Conservation (phyloP, 2,888 invertebrate genomes). For the Sesia apiformis region DNA sequence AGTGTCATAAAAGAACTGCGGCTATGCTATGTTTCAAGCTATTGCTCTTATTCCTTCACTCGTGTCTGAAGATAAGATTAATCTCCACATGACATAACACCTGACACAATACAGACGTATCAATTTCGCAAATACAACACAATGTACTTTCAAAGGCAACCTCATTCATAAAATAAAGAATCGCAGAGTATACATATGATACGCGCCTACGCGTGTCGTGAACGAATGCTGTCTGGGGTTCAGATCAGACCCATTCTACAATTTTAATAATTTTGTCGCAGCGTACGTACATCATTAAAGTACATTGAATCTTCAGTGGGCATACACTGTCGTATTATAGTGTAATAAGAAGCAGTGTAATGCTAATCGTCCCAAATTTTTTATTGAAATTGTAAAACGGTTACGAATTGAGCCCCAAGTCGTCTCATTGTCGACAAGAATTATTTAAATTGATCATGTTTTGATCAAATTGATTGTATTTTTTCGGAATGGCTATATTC, state of each 20-base stretch:
- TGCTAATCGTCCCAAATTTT: not conserved
- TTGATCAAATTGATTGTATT: too few relatives aligned
- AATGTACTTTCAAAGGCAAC: constrained; percentile 16
- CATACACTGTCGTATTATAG: too few relatives aligned
- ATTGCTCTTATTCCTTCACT: not conserved
- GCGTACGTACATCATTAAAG: not conserved
- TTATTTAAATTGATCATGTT: too few relatives aligned
- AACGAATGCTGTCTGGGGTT: constrained; percentile 4
- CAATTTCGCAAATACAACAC: constrained; percentile 18
- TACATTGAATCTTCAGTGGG: not conserved
- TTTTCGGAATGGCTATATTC: too few relatives aligned
- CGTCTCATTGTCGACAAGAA: too few relatives aligned
- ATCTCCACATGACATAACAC: not conserved
- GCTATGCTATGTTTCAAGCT: too few relatives aligned
- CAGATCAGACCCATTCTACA: not conserved
- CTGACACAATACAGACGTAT: constrained; percentile 8
- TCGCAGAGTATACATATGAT: constrained; percentile 10
- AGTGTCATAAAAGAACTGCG: too few relatives aligned
- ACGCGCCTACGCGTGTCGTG: constrained; percentile 12
- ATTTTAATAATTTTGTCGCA: not conserved
- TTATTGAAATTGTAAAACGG: too few relatives aligned
- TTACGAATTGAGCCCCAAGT: too few relatives aligned
- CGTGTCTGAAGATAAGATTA: not conserved
- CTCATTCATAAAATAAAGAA: constrained; percentile 14
- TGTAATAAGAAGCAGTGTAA: too few relatives aligned